Base-by-base conservation (phyloP, 2,797 vertebrate genomes). In the Lagorchestes hirsutus region DNA sequence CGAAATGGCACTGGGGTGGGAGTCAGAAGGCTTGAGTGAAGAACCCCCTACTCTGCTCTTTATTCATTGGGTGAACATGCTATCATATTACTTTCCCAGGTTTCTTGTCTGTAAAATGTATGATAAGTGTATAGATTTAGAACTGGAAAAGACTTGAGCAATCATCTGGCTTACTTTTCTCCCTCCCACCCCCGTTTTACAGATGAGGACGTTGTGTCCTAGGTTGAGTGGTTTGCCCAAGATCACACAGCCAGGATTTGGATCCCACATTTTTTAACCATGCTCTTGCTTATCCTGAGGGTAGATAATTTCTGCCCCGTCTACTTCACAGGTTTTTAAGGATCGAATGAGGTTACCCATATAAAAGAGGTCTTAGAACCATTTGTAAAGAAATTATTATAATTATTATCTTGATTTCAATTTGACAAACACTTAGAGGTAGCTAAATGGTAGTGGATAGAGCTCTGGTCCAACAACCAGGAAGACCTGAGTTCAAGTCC, bases 371-470 rank as follows among this genome's bases (percentile, higher is more conserved):
- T 87, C n/a, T 82, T 74, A 74, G 62, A 40, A 9, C 34, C 16
- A 74, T 74, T 82, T 82, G n/a, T 82, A 82, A 82, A 18, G n/a
- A 82, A 87, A 87, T 50, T 27, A 74, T 74, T 74, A 11, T 46
- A 11, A 50, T 87, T 28, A 50, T 87, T 12, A 46, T 50, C 74
- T 82, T 82, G 40, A 82, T 82, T 82, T 82, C 74, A 82, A 10
- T 24, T 82, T 1, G 27, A 0, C 22, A 46, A 46, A n/a, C 31
- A 6, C 54, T 29, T 14, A 92, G 56, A 52, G 6, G 29, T 2
- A 8, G 58, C 0, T 0, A 0, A 0, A 27, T 2, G 22, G 0
- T 24, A 3, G 50, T 90, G 24, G n/a, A 87, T 10, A 87, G 40
- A 1, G 0, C 57, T 54, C 18, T 90, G 0, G 27, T 55, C 18